A percentile compares a stretch with the other conserved stretches of the same genome.
phyloP scores from a whole-genome alignment of 2,113 vertebrate genomes.

The Pantherophis guttatus region DNA sequence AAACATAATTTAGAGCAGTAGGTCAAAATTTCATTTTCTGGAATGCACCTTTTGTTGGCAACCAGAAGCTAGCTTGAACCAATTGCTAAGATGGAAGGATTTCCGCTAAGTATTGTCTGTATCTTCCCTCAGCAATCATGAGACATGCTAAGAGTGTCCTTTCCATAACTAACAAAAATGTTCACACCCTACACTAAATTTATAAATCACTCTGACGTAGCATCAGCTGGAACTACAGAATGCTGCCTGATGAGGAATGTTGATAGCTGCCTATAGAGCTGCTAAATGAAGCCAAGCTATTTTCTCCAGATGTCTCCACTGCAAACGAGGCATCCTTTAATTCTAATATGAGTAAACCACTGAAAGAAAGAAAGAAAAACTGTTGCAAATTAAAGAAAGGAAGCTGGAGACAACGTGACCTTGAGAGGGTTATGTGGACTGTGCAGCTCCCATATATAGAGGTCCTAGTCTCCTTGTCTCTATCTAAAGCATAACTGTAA shows the following conservation, averaged over 20 bases:
- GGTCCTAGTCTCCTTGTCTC: neutral
- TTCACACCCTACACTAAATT: conserved; percentile 17
- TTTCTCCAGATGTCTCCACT: conserved; percentile 30
- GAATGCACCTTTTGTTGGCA: conserved; percentile 13
- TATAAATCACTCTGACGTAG: conserved; percentile 9
- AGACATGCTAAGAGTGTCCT: conserved; percentile 30
- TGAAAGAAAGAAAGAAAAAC: neutral
- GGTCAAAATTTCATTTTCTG: neutral
- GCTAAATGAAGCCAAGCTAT: conserved; percentile 18
- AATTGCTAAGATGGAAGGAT: conserved; percentile 18
- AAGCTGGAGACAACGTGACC: neutral
- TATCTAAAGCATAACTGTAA: neutral
- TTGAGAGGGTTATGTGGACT: neutral
- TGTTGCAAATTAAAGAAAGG: conserved; percentile 1
- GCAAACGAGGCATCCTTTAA: conserved; percentile 10
- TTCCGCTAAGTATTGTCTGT: conserved; percentile 12
- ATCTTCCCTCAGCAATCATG: neutral
- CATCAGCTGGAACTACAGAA: conserved; percentile 38
- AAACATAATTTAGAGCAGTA: neutral
- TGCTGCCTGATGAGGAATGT: conserved; percentile 10
- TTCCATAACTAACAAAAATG: neutral
- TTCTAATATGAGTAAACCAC: neutral
- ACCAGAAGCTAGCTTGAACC: conserved; percentile 5
- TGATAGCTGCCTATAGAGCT: conserved; percentile 12
- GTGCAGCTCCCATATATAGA: neutral